Percentiles rank a stretch among this genome's conserved stretches.
phyloP scores from a whole-genome alignment of 1,140 invertebrate species.

The Vanessa tameamea region DNA sequence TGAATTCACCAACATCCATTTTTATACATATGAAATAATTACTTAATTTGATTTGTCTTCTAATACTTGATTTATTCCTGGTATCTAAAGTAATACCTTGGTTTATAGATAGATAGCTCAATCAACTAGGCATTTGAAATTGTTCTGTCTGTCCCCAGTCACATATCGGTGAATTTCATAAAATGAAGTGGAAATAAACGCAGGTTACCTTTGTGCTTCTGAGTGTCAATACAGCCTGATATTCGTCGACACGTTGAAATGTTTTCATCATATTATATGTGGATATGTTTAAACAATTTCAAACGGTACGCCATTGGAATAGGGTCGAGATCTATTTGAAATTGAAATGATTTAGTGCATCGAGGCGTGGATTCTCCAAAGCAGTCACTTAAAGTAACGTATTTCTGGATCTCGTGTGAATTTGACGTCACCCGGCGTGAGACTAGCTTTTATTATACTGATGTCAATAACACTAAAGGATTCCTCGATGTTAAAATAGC shows the following conservation, averaged over 20 bases:
- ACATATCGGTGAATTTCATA: constrained; percentile 13
- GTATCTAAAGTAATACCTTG: neutral
- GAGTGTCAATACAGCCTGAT: constrained; percentile 21
- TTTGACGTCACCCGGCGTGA: constrained; percentile 31
- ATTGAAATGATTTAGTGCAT: constrained; percentile 21
- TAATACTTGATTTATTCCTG: too few species aligned
- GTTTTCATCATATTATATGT: constrained; percentile 11
- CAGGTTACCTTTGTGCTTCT: constrained; percentile 18
- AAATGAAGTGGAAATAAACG: constrained; percentile 20
- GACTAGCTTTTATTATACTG: constrained; percentile 6
- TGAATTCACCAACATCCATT: too few species aligned
- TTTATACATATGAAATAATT: too few species aligned
- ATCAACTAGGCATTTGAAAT: neutral
- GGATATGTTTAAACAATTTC: neutral
- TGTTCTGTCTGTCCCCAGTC: neutral
- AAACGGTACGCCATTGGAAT: neutral
- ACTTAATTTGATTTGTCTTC: too few species aligned
- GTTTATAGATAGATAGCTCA: neutral
- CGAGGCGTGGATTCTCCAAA: constrained; percentile 2
- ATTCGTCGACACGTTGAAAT: constrained; percentile 20
- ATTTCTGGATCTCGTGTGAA: constrained; percentile 32
- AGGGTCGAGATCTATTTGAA: constrained; percentile 6
- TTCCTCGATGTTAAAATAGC: constrained; percentile 4
- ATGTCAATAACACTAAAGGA: neutral
- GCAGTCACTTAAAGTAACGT: constrained; percentile 27